Percentiles rank a stretch among this genome's conserved stretches.
phyloP scores from a whole-genome alignment of 2,888 invertebrate species.

The Heliconius cydno region DNA sequence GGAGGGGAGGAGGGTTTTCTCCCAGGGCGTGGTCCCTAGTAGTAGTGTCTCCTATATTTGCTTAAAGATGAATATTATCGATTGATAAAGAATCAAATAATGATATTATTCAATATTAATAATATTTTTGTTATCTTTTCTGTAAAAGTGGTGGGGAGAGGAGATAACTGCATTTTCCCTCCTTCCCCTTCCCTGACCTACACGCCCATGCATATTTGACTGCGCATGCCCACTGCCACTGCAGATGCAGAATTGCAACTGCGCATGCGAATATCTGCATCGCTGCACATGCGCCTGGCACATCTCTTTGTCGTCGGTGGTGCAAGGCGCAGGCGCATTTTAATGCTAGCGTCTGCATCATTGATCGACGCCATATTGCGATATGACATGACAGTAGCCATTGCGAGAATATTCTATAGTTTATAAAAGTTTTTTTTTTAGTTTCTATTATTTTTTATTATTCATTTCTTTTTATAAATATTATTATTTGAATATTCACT shows the following conservation, averaged over 20 bases:
- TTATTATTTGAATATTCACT: background rate
- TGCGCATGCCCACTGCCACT: background rate
- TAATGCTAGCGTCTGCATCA: constrained; percentile 9
- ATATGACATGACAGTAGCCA: background rate
- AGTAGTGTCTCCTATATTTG: background rate
- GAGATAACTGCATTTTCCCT: background rate
- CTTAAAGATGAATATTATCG: background rate
- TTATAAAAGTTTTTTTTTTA: background rate
- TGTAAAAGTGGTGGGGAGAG: background rate
- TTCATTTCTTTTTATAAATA: background rate
- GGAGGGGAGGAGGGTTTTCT: background rate
- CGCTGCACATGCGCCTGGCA: constrained; percentile 27
- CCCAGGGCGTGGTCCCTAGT: background rate
- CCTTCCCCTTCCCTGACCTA: background rate
- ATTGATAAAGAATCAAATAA: background rate
- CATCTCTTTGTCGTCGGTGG: background rate
- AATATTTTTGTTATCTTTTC: background rate
- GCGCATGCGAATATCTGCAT: constrained; percentile 31
- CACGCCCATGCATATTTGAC: background rate
- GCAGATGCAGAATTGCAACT: constrained; percentile 10
- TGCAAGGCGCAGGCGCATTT: constrained; percentile 9
- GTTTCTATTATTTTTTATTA: background rate
- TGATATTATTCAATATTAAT: background rate
- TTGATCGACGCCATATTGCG: constrained; percentile 6
- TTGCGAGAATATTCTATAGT: background rate